Base-by-base conservation (phyloP, 2,113 vertebrate genomes). In the Ranitomeya variabilis region DNA sequence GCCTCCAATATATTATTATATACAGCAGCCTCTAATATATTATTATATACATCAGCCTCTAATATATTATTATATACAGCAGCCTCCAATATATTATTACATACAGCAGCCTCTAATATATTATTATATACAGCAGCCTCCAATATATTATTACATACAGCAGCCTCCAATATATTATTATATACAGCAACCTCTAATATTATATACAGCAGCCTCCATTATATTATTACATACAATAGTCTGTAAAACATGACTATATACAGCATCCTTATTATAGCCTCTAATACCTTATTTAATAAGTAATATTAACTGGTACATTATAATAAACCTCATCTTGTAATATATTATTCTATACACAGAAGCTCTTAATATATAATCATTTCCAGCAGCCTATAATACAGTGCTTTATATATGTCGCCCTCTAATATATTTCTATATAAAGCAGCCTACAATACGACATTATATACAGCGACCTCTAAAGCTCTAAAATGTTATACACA, bases 31-130 rank as follows among this genome's bases (percentile, higher is more conserved):
- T 67, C 21, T 67, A 67, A 66, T 66, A 66, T 8, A 66, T 66
- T 19, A 19, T 62, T 66, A 66, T 66, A 66, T 66, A 66, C 62
- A 66, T 6, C 62, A 66, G 62, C 62, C 62, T 66, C 62, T 21
- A 66, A n/a, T 66, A 66, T 66, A n/a, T n/a, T 66, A n/a, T 66
- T 66, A 66, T 66, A 64, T 64, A 64, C 60, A 64, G 60, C 60
- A 64, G 16, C 60, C 60, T 64, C 60, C 18, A 64, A 64, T 64
- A 64, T 19, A 64, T 64, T 64, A 31, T 7, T 66, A 66, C 21
- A 66, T 66, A 21, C 62, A 66, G 62, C 62, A 66, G 62, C 62
- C 62, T 66, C 62, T 66, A 66, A n/a, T 66, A 66, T 16, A 66
- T 66, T 66, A 8, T n/a, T 66, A 66, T 66, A n/a, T 66, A 66